A percentile compares a stretch with the other conserved stretches of the same genome.
Evolutionary conservation across 2,888 invertebrate genomes (phyloP).

Genomic region (Stenichneumon culpator): DNA sequence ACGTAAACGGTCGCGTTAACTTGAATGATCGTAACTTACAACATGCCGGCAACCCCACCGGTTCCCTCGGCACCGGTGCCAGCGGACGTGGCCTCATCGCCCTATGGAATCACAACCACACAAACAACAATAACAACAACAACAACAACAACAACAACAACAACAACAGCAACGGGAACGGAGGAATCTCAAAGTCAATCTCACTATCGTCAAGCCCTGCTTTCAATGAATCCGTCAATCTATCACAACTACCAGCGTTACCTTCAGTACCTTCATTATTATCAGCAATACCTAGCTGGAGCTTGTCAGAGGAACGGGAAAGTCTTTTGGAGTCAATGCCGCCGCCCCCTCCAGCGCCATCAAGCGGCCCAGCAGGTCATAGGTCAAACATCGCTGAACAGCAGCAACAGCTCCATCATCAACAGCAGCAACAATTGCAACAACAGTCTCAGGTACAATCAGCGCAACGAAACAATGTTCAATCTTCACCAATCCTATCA

Average conservation of each 20-base stretch:
- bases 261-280: constrained; percentile 79
- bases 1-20: constrained; percentile 83
- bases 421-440: constrained; percentile 79
- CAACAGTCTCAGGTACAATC: constrained; percentile 71
- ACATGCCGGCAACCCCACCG: constrained; percentile 72
- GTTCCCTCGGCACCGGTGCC: constrained; percentile 36
- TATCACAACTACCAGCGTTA: constrained; percentile 78
- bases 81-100: constrained; percentile 60
- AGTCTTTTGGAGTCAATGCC: constrained; percentile 80
- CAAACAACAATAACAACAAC: constrained; percentile 66
- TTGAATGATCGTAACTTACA: constrained; percentile 84
- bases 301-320: constrained; percentile 81
- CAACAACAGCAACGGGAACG: constrained; percentile 61
- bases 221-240: constrained; percentile 72
- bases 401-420: constrained; percentile 72
- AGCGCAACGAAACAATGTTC: constrained; percentile 75
- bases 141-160: constrained; percentile 59
- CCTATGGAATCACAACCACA: constrained; percentile 68
- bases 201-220: constrained; percentile 69
- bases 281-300: constrained; percentile 80
- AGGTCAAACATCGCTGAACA: constrained; percentile 75
- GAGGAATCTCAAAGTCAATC: constrained; percentile 56
- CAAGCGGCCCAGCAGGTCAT: constrained; percentile 76
- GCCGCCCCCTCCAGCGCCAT: constrained; percentile 83
- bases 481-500: constrained; percentile 77